Evolutionary conservation across 2,797 vertebrate genomes (phyloP), one percentile per base, ranked within the genome.

Genomic region (Discoglossus pictus): DNA sequence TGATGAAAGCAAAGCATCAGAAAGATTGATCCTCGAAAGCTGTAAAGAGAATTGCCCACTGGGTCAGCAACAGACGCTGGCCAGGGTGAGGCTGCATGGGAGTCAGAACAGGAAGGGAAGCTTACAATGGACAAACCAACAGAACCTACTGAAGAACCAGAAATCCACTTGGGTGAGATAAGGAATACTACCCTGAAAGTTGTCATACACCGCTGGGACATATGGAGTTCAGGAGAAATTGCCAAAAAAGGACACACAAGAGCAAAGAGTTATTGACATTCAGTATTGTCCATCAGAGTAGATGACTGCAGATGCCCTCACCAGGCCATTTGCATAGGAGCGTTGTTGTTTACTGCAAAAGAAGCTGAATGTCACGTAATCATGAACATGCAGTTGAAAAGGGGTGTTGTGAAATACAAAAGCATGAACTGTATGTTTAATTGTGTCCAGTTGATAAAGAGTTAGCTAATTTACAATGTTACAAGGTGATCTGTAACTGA

Each of bases 51-150:
- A n/a, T n/a, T 8, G n/a, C 4, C 11, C 42, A 46, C 42, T 20
- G 17, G n/a, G 18, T 7, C 18, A 46, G 11, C 17, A 2, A 46
- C 8, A 46, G 17, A 17, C 6, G 15, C 11, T 46, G 42, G 18
- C 15, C 1, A 2, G 18, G n/a, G 11, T 46, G 42, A 46, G 5
- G 42, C 7, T 17, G 16, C 6, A 18, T 16, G 18, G 11, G 6
- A 46, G 16, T 7, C 42, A 46, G 42, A 46, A 17, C n/a, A n/a
- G n/a, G 42, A 46, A 46, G 42, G 9, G 16, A 16, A 46, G 8
- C 42, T 46, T 46, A 17, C 42, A 46, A 46, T 46, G 17, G 17
- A 46, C 42, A 20, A 46, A 20, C 42, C 42, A 46, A n/a, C 18
- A 46, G 42, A 17, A 46, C 16, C 42, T 20, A 46, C 42, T 17